Base-by-base conservation (phyloP, 1,140 invertebrate genomes). In the Colletes gigas region DNA sequence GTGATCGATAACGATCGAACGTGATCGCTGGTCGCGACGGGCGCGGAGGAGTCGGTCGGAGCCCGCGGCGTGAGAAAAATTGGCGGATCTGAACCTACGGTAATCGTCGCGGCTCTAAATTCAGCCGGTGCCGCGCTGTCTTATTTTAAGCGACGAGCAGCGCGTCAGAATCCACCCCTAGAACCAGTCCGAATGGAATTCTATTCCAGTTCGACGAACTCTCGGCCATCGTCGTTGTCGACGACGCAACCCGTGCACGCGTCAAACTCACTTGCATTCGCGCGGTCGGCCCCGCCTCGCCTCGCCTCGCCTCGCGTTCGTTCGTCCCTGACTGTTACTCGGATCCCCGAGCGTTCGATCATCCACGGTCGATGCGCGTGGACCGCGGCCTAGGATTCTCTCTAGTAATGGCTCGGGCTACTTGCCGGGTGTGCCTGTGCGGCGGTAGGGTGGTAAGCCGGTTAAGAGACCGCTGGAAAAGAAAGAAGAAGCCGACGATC, bases 381-480 rank as follows among this genome's bases (percentile, higher is more conserved):
- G 65, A 75, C 59, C 74, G 10, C 59, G 63, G 63, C 66, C 74
- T 82, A 78, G 83, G 47, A 17, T 66, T 50, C 44, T 14, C 55
- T 83, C 83, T 79, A 69, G 78, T 70, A 84, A 85, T 76, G 77
- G 72, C 52, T 71, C 74, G 70, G 57, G 78, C 78, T 69, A 55
- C 66, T 67, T 52, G 66, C 44, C 78, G 85, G 83, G 83, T 77
- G 83, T 80, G 85, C 54, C 83, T 71, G 83, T 68, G 52, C 39
- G 60, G 44, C 72, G 30, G 69, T 60, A 63, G 83, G 83, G 70
- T 74, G 77, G 84, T 55, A 76, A 86, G 86, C 86, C 86, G 86
- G 86, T 87, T 87, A 87, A 86, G 82, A 78, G 86, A 86, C 67
- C 85, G 74, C 55, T 44, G 59, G 62, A 82, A 84, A 86, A 86